phyloP scores from a whole-genome alignment of 2,113 vertebrate genomes.

The Xyliphius kryptos region DNA sequence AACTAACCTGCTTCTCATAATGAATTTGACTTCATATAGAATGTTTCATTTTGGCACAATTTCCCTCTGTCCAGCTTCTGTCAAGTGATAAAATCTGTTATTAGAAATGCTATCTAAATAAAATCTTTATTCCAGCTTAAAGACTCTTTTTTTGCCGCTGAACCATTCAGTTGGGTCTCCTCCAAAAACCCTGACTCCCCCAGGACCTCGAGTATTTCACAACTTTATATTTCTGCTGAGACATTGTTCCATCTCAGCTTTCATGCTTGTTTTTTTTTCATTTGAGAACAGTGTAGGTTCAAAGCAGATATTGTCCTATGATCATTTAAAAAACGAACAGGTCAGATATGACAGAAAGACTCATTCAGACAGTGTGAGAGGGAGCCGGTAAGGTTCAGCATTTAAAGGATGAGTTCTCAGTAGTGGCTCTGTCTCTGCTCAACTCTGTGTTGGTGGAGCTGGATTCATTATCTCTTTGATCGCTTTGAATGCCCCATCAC shows the following conservation, averaged over 20 bases:
- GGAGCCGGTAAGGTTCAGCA: not conserved
- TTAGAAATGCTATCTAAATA: no score
- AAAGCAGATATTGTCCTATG: not conserved
- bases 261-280: slow-evolving; percentile 14
- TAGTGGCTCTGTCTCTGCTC: slow-evolving; percentile 6
- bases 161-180: no score
- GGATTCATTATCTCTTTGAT: slow-evolving; percentile 3
- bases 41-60: no score
- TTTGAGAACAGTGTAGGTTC: slow-evolving; percentile 1
- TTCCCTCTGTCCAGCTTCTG: no score
- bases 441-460: not conserved
- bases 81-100: no score
- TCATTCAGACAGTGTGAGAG: slow-evolving; percentile 3
- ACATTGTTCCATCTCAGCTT: slow-evolving; percentile 14
- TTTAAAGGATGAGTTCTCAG: slow-evolving; percentile 10
- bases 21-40: no score
- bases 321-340: slow-evolving; percentile 9
- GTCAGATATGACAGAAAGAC: slow-evolving; percentile 1
- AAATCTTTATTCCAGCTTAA: no score
- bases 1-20: no score
- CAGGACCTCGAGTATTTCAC: no score
- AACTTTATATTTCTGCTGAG: slow-evolving; percentile 13
- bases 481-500: not conserved
- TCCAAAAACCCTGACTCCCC: no score
- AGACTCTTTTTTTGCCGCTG: no score